Evolutionary conservation across 2,113 vertebrate genomes (phyloP).

Genomic region (Bubo blakistoni): DNA sequence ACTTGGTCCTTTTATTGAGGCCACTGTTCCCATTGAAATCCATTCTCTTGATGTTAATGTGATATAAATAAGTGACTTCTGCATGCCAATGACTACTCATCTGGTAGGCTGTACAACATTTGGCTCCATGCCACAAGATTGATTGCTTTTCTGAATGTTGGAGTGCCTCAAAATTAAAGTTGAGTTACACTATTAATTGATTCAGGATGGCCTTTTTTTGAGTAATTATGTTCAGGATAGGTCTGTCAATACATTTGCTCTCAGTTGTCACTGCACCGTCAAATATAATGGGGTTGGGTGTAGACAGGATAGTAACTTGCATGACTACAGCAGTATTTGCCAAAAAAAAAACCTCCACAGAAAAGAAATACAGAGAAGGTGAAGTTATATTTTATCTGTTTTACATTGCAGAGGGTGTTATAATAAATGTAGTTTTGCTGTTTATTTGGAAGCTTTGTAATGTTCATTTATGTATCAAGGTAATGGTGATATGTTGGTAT

Average conservation of each 20-base stretch:
- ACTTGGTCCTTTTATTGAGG: neutral
- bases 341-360: neutral
- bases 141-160: conserved; percentile 21
- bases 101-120: neutral
- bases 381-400: neutral
- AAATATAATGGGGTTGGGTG: conserved; percentile 7
- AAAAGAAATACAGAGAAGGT: neutral
- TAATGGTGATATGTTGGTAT: neutral
- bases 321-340: neutral
- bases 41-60: neutral
- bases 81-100: neutral
- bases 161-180: conserved; percentile 40
- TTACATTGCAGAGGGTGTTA: neutral
- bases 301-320: neutral
- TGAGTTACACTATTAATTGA: conserved; percentile 60
- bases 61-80: neutral
- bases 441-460: neutral
- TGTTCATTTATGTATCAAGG: neutral
- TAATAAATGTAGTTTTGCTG: neutral
- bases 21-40: neutral
- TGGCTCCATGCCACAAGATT: neutral
- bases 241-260: conserved; percentile 45
- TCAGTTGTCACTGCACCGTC: neutral
- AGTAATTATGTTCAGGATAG: conserved; percentile 30
- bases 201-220: conserved; percentile 22